Percentiles rank a stretch among this genome's conserved stretches.
Conservation (phyloP, 2,888 invertebrate genomes). For the Linnaemya tessellans region DNA sequence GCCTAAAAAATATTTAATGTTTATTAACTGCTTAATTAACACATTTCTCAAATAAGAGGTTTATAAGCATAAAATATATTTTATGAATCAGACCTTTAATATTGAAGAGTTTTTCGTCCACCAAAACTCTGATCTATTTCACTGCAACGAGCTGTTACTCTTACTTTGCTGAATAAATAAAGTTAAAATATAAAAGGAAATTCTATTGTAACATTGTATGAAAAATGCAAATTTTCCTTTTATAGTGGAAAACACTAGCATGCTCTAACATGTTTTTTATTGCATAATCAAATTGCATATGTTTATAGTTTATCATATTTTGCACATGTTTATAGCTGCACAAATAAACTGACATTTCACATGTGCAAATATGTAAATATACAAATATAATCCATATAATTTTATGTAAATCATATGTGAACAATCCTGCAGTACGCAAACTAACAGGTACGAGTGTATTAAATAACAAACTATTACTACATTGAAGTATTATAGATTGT, state of each 20-base stretch:
- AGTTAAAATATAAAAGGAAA: too few relatives aligned
- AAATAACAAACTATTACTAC: neutral
- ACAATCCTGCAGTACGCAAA: neutral
- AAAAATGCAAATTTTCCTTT: neutral
- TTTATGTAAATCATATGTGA: constrained; percentile 41
- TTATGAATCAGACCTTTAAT: too few relatives aligned
- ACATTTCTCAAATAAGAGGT: too few relatives aligned
- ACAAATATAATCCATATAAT: constrained; percentile 30
- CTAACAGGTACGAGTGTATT: neutral
- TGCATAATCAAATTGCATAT: neutral
- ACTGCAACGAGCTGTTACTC: too few relatives aligned
- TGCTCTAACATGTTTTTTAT: neutral
- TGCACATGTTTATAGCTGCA: neutral
- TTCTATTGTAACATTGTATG: too few relatives aligned
- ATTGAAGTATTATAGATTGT: neutral
- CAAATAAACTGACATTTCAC: constrained; percentile 2
- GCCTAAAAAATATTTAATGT: too few relatives aligned
- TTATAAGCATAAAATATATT: too few relatives aligned
- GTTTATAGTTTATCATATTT: neutral
- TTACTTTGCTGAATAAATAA: too few relatives aligned
- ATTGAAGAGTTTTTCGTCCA: too few relatives aligned
- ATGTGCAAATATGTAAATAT: constrained; percentile 34
- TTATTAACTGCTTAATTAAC: too few relatives aligned
- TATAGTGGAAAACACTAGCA: neutral
- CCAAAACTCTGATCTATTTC: too few relatives aligned